A percentile compares a stretch with the other conserved stretches of the same genome.
phyloP scores from a whole-genome alignment of 2,888 invertebrate species.

The Stratiomys singularior region DNA sequence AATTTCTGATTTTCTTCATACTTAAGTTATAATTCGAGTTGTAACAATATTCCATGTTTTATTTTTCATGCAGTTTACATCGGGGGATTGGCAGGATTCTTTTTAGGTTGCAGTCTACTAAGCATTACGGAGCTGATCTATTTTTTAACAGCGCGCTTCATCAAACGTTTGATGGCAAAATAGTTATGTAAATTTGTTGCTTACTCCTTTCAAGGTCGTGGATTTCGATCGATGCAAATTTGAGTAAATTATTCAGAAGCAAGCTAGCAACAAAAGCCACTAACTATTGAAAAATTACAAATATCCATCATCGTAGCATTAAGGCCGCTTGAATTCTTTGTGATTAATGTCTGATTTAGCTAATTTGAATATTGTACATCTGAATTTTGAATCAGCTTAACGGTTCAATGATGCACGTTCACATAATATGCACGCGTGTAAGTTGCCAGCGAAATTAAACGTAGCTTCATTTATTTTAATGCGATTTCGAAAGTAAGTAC shows the following conservation, averaged over 20 bases:
- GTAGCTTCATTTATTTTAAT: no score
- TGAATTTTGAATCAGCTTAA: not conserved
- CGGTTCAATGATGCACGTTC: not conserved
- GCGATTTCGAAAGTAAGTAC: no score
- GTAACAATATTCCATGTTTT: no score
- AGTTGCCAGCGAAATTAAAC: no score
- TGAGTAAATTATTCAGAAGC: no score
- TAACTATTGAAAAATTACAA: not conserved
- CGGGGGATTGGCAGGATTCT: slow-evolving; percentile 81
- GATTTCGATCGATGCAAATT: no score
- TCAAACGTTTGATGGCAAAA: slow-evolving; percentile 40
- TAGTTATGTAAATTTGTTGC: not conserved
- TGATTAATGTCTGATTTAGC: slow-evolving; percentile 20
- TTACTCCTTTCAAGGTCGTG: not conserved
- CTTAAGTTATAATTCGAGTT: no score
- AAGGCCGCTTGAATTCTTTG: slow-evolving; percentile 15
- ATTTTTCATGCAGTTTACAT: no score
- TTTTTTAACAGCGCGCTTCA: slow-evolving; percentile 70
- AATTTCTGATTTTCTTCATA: no score
- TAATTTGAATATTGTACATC: slow-evolving; percentile 13
- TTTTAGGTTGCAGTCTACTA: slow-evolving; percentile 80
- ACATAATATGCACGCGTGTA: no score
- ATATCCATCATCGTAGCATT: not conserved
- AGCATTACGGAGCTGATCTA: slow-evolving; percentile 81
- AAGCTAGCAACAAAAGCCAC: no score